A percentile compares a stretch with the other conserved stretches of the same genome.
These are phyloP conservation scores for Labroides dimidiatus DNA, from an alignment of 2,797 vertebrate genomes.

Conservation along the genomic window DNA sequence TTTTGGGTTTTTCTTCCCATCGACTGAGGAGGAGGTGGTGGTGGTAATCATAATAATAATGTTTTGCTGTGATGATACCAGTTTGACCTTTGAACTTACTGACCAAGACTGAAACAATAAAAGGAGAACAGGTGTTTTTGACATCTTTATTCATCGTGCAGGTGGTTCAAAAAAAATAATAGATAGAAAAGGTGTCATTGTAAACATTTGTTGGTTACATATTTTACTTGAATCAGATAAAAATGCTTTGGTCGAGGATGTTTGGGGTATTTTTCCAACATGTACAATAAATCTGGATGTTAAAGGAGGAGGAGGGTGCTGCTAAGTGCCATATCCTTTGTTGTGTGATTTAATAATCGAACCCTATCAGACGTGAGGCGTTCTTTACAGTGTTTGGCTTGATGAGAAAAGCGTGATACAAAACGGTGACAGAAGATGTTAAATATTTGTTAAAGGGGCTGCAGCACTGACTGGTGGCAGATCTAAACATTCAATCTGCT, in stretches of 20 bases:
- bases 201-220: slow-evolving; percentile 74
- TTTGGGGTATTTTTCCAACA: slow-evolving; percentile 35
- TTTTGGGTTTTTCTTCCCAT: slow-evolving; percentile 65
- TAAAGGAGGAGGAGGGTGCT: slow-evolving; percentile 1
- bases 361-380: no score
- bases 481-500: slow-evolving; percentile 41
- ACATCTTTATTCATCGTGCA: slow-evolving; percentile 86
- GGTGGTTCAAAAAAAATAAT: slow-evolving; percentile 83
- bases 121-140: slow-evolving; percentile 56
- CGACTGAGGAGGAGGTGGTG: slow-evolving; percentile 48
- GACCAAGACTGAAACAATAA: slow-evolving; percentile 62
- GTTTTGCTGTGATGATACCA: slow-evolving; percentile 15
- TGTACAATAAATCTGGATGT: slow-evolving; percentile 50
- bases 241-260: slow-evolving; percentile 44
- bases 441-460: slow-evolving; percentile 48
- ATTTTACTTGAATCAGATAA: slow-evolving; percentile 54
- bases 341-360: slow-evolving; percentile 15
- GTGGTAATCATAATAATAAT: no score
- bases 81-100: slow-evolving; percentile 34
- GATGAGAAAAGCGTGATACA: slow-evolving; percentile 52
- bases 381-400: not conserved
- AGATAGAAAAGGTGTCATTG: slow-evolving; percentile 72
- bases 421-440: slow-evolving; percentile 43
- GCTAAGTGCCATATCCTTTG: slow-evolving; percentile 20
- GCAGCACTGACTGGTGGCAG: slow-evolving; percentile 59